Conservation (phyloP, 2,113 vertebrate species). For the Sigmodon hispidus region DNA sequence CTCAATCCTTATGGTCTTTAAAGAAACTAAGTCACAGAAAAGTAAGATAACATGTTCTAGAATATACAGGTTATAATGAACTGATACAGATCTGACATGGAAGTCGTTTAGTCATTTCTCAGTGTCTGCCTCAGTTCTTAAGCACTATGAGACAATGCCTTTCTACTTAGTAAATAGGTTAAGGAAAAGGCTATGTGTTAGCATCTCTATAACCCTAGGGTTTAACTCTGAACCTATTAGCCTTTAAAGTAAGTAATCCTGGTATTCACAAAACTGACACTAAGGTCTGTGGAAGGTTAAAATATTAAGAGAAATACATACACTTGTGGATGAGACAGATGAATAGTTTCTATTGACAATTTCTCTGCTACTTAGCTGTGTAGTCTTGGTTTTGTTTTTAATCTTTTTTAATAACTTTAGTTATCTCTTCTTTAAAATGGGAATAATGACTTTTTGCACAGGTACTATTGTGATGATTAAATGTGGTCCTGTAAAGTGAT, state of each 20-base stretch:
- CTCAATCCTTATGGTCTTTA: not conserved
- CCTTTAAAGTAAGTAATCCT: conserved; percentile 4
- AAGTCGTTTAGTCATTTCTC: not conserved
- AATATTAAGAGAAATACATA: conserved; percentile 32
- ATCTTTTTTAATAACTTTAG: conserved; percentile 13
- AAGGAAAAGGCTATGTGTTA: not conserved
- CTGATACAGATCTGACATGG: not conserved
- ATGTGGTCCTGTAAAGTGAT: not conserved
- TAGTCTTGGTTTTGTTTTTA: conserved; percentile 30
- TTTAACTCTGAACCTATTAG: not conserved
- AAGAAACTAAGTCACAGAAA: conserved; percentile 46
- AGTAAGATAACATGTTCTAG: conserved; percentile 12
- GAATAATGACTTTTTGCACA: not conserved
- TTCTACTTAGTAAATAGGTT: not conserved
- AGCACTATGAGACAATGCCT: not conserved
- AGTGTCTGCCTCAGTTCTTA: not conserved
- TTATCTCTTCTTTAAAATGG: conserved; percentile 34
- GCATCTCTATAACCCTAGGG: not conserved
- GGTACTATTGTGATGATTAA: not conserved
- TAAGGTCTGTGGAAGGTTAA: conserved; percentile 4
- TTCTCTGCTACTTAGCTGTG: not conserved
- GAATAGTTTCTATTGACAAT: not conserved
- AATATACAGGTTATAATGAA: not conserved
- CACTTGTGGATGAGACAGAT: conserved; percentile 24
- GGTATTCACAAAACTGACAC: conserved; percentile 41